Evolutionary conservation across 2,797 vertebrate species (phyloP), one percentile per base, ranked within the genome.

Genomic region (Brotula barbata): DNA sequence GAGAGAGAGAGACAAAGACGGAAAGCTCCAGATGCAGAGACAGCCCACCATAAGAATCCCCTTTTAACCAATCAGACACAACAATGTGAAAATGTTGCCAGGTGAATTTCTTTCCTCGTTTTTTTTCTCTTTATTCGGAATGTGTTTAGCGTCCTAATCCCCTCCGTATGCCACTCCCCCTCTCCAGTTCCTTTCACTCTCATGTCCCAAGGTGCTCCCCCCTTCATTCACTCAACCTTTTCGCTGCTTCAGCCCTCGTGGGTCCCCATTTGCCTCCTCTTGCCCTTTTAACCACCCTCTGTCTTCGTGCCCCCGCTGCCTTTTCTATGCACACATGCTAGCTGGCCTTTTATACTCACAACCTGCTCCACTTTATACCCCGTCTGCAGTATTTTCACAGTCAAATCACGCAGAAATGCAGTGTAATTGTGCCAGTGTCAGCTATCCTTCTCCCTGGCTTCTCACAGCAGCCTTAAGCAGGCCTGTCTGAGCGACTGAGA

Each of bases 331-430:
- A 21, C 48, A 52, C 52, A 73, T 40, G 61, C 56, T 37, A 21
- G 28, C 64, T 7, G 6, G 44, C 28, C 40, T 16, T 66, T 59
- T 25, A 58, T 37, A 71, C 34, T 65, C 43, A 52, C 37, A 62
- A 62, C 45, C 58, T 56, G 47, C 43, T 64, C 44, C 64, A 53
- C 68, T 71, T 65, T 55, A 44, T 39, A 62, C 31, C 64, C 48
- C 33, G 9, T 64, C 56, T 74, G 69, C 55, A 56, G 66, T 81
- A 71, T 77, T 71, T 88, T 85, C 62, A 68, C 72, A 89, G 79
- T 87, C 84, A 80, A 84, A 85, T 89, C 88, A 89, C 73, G 73
- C 75, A 88, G 84, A 89, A 86, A 86, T 88, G 87, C 86, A 84
- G 87, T 52, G 79, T 47, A 80, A 83, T 69, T 75, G 81, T 87